Percentiles rank a stretch among this genome's conserved stretches.
Evolutionary conservation across 2,113 vertebrate species (phyloP).

Genomic region (Bostrychus sinensis): DNA sequence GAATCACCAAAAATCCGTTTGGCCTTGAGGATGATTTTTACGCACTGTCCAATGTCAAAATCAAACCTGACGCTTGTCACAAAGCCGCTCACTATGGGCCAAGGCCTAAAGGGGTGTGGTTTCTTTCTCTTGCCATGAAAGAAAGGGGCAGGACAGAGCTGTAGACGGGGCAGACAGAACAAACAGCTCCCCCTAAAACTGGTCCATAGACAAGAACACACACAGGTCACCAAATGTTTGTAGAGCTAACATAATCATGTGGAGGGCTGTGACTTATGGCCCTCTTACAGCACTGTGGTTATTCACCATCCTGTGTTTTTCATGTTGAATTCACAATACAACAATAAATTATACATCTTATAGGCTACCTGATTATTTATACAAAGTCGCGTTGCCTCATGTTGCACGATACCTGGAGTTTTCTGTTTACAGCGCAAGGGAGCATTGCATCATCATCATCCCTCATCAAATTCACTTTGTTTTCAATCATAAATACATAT

Average conservation of each 20-base stretch:
- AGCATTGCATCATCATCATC: constrained; percentile 47
- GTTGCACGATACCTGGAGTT: constrained; percentile 6
- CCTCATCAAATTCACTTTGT: constrained; percentile 13
- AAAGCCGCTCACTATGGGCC: constrained; percentile 33
- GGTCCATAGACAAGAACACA: background rate
- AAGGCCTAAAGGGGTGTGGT: constrained; percentile 69
- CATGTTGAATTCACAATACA: background rate
- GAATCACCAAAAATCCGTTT: constrained; percentile 1
- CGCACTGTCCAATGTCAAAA: constrained; percentile 9
- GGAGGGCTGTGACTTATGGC: constrained; percentile 37
- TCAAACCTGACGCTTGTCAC: constrained; percentile 7
- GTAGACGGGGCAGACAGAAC: constrained; percentile 74
- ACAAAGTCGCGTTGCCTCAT: constrained; percentile 8
- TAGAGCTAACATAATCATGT: constrained; percentile 36
- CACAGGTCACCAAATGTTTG: constrained; percentile 47
- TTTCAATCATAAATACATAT: background rate
- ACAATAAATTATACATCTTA: constrained; percentile 2
- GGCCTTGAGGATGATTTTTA: constrained; percentile 3
- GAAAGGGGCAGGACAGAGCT: constrained; percentile 71
- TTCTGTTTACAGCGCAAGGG: constrained; percentile 23
- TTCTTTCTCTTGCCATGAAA: constrained; percentile 72
- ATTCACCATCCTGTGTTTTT: background rate
- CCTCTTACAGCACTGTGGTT: constrained; percentile 22
- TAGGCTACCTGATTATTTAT: background rate
- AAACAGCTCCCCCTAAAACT: constrained; percentile 43